A percentile compares a stretch with the other conserved stretches of the same genome.
These are phyloP conservation scores for Gymnodraco acuticeps DNA, from an alignment of 2,797 vertebrate genomes.

Conservation along the genomic window DNA sequence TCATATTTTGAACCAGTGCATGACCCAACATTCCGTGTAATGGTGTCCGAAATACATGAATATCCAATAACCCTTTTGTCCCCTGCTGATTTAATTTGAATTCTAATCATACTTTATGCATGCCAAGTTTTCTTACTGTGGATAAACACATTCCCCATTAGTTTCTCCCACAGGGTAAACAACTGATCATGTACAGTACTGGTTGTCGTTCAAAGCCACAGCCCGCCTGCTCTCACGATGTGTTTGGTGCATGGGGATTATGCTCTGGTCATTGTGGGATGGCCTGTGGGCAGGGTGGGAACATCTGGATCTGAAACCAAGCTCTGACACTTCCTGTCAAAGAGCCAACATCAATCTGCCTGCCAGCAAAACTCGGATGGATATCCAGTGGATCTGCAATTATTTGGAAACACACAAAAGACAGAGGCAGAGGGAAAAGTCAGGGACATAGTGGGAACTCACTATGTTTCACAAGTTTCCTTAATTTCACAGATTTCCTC, in stretches of 20 bases:
- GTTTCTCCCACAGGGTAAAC: conserved; percentile 21
- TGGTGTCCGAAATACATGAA: background rate
- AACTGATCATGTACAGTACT: conserved; percentile 18
- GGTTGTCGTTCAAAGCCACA: conserved; percentile 25
- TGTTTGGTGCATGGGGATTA: conserved; percentile 24
- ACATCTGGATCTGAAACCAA: conserved; percentile 62
- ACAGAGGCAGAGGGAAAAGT: background rate
- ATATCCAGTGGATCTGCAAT: conserved; percentile 43
- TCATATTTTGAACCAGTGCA: background rate
- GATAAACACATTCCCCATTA: conserved; percentile 6
- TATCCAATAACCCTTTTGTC: conserved; percentile 5
- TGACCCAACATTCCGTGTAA: background rate
- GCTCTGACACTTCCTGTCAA: conserved; percentile 33
- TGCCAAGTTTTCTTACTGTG: conserved; percentile 1
- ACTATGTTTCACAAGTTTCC: conserved; percentile 31
- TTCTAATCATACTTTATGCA: background rate
- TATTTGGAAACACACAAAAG: conserved; percentile 23
- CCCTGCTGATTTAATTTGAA: background rate
- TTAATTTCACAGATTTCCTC: conserved; percentile 40
- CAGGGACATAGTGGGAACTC: conserved; percentile 10
- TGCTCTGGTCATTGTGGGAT: conserved; percentile 34
- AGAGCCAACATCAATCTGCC: conserved; percentile 38
- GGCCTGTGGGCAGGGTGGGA: conserved; percentile 44
- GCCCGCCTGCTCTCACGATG: conserved; percentile 27
- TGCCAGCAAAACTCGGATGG: conserved; percentile 43